Conservation (phyloP, 2,113 vertebrate species). For the Thamnophis sirtalis region DNA sequence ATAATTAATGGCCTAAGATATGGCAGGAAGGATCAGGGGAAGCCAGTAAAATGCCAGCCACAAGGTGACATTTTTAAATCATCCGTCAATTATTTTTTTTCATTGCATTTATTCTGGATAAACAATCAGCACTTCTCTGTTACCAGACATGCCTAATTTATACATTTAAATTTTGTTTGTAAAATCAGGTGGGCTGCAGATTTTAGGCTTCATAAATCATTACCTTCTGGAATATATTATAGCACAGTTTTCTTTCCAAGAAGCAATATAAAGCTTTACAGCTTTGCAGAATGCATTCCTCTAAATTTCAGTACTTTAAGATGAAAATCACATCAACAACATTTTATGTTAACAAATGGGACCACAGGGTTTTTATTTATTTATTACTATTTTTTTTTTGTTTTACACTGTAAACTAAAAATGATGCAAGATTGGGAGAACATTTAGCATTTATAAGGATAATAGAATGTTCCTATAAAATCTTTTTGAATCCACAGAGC, state of each 20-base stretch:
- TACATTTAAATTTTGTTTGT: neutral
- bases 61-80: neutral
- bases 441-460: neutral
- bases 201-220: neutral
- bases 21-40: neutral
- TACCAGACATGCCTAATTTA: neutral
- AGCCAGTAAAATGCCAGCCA: neutral
- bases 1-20: neutral
- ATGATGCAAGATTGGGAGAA: neutral
- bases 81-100: neutral
- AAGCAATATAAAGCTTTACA: neutral
- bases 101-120: neutral
- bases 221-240: neutral
- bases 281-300: neutral
- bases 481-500: neutral
- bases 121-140: neutral
- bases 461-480: neutral
- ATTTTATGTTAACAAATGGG: neutral
- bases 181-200: neutral
- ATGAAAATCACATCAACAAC: neutral
- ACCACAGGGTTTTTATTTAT: neutral
- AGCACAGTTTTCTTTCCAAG: slow-evolving; percentile 1
- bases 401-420: neutral
- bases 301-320: neutral
- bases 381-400: neutral